Base-by-base conservation (phyloP, 2,113 vertebrate genomes). In the Todiramphus saurophagus region DNA sequence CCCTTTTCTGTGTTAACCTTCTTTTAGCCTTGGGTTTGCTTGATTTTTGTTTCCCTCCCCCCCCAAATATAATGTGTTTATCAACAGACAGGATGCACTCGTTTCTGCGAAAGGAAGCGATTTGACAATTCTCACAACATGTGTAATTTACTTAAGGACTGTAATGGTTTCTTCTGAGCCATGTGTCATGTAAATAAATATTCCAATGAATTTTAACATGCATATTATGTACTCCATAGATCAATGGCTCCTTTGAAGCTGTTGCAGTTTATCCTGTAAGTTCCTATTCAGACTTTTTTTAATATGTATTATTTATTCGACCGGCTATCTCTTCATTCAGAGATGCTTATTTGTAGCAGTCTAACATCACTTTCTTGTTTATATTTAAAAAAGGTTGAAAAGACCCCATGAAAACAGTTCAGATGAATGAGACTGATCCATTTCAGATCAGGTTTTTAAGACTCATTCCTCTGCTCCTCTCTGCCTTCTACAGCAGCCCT, bases 181-280 rank as follows among this genome's bases (percentile, higher is more conserved):
- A 6, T 56, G 80, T 83, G 74, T 94, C 78, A 91, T 86, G 95
- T 93, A 96, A 96, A 97, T 95, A 96, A 90, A 91, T 82, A 59
- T 92, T 87, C 89, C 75, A 88, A 15, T 21, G 44, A 93, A 84
- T 97, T 97, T 95, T 85, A 83, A 85, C 68, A 88, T 77, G 56
- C 83, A 67, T 95, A 96, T 96, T 96, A 95, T 91, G 91, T 94
- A 87, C 94, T 97, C 77, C 87, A 94, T 87, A 95, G 93, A 97
- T 95, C 96, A 97, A 92, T 96, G 73, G 66, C 58, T 91, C 88
- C 84, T 97, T 97, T 96, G 95, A 97, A 97, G 94, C 95, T 72
- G 30, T 90, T 93, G 88, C 56, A 56, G 73, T 96, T 96, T 95
- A 95, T 87, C 69, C 87, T 94, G 46, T 88, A 96, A 91, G 86